Percentiles rank a stretch among this genome's conserved stretches.
phyloP scores from a whole-genome alignment of 2,113 vertebrate species.

The Potamarius usumacintae region DNA sequence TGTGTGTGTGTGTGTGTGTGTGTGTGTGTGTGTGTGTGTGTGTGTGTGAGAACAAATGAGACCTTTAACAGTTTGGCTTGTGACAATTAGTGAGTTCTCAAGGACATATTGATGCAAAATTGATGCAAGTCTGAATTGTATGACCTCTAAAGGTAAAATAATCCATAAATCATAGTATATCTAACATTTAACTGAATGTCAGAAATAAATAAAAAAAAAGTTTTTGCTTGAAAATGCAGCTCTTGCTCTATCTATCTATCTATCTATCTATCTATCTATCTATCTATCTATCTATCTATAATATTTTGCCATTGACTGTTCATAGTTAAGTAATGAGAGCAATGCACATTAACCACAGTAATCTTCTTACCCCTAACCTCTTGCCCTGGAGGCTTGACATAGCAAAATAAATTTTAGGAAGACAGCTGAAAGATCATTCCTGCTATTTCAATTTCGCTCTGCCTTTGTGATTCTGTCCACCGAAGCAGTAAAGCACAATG shows the following conservation, averaged over 20 bases:
- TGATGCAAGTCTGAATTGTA: not conserved
- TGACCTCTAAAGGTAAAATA: not conserved
- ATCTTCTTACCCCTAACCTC: not conserved
- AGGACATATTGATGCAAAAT: constrained; percentile 5
- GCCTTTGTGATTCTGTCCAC: constrained; percentile 22
- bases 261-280: no score
- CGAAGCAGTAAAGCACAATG: constrained; percentile 37
- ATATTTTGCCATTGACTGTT: not conserved
- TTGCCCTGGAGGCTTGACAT: not conserved
- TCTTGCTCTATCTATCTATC: no score
- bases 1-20: no score
- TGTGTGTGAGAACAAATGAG: constrained; percentile 1
- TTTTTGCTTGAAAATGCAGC: not conserved
- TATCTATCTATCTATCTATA: no score
- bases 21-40: not conserved
- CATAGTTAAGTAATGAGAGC: not conserved
- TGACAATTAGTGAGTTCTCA: constrained; percentile 19
- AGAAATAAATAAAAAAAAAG: not conserved
- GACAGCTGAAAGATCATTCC: constrained; percentile 31
- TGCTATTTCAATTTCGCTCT: constrained; percentile 13
- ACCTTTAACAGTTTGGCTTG: not conserved
- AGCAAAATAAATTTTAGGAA: constrained; percentile 40
- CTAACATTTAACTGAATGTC: not conserved
- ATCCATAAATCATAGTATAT: not conserved
- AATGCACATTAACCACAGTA: not conserved